Evolutionary conservation across 1,140 invertebrate species (phyloP).

Genomic region (Neodiprion virginianus): DNA sequence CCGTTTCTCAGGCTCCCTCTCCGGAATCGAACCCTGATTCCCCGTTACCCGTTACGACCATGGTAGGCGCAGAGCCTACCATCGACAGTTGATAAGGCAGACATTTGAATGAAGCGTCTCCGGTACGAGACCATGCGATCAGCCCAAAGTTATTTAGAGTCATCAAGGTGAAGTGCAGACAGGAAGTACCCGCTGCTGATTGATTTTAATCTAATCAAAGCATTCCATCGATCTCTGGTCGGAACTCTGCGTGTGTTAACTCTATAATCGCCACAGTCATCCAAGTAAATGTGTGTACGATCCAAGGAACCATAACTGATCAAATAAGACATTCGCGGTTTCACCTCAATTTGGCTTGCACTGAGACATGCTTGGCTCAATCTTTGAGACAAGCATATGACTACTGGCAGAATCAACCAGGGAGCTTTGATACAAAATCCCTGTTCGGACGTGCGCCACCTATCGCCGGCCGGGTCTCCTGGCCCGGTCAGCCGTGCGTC

Average conservation of each 20-base stretch:
- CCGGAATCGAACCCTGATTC: constrained; percentile 38
- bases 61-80: constrained; percentile 80
- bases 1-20: no score
- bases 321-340: constrained; percentile 82
- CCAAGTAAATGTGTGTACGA: no score
- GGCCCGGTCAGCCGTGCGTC: no score
- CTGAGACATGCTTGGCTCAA: constrained; percentile 43
- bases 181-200: no score
- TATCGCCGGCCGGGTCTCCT: no score
- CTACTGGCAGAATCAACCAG: no score
- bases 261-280: constrained; percentile 56
- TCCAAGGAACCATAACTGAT: constrained; percentile 68
- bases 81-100: constrained; percentile 88
- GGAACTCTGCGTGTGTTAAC: constrained; percentile 79
- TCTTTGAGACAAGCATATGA: no score
- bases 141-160: constrained; percentile 71
- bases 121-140: constrained; percentile 70
- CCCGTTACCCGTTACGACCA: constrained; percentile 76
- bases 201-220: constrained; percentile 69
- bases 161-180: constrained; percentile 69
- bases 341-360: constrained; percentile 68
- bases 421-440: no score
- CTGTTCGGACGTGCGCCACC: no score
- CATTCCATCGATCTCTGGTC: constrained; percentile 72
- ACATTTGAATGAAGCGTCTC: constrained; percentile 85